Evolutionary conservation across 2,888 invertebrate species (phyloP).

Genomic region (Zeuzera pyrina): DNA sequence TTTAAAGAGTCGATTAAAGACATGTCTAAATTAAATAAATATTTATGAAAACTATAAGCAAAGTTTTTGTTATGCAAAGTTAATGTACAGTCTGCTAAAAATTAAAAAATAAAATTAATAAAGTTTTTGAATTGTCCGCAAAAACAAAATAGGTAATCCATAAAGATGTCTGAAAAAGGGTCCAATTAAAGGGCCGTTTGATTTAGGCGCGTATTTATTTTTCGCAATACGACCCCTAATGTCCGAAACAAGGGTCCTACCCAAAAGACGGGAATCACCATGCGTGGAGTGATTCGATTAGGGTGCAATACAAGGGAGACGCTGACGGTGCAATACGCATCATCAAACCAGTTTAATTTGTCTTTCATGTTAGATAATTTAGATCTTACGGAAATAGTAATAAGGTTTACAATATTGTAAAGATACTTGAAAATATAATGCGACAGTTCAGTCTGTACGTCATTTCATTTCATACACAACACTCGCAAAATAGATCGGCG

Average conservation of each 20-base stretch:
- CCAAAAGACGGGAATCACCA: conserved; percentile 61
- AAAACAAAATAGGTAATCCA: conserved; percentile 53
- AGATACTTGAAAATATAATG: background rate
- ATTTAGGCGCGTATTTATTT: conserved; percentile 65
- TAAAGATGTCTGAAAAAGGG: conserved; percentile 48
- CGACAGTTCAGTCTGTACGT: conserved; percentile 36
- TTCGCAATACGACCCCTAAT: conserved; percentile 54
- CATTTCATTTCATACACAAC: conserved; percentile 69
- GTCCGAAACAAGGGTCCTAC: conserved; percentile 56
- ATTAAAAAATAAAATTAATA: too few relatives aligned
- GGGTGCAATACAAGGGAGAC: conserved; percentile 63
- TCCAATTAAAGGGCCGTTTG: conserved; percentile 63
- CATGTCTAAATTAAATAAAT: too few relatives aligned
- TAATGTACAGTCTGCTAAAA: too few relatives aligned
- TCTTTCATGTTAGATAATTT: conserved; percentile 4
- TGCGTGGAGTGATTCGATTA: conserved; percentile 68
- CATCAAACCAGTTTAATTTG: conserved; percentile 23
- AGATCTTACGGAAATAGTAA: conserved; percentile 3
- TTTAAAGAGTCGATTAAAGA: too few relatives aligned
- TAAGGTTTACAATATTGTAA: background rate
- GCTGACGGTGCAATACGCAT: conserved; percentile 56
- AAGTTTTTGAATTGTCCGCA: too few relatives aligned
- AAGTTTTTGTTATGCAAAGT: too few relatives aligned
- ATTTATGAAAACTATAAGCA: too few relatives aligned
- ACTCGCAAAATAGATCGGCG: conserved; percentile 66